Conservation (phyloP, 2,797 vertebrate species). For the Crocidura indochinensis region DNA sequence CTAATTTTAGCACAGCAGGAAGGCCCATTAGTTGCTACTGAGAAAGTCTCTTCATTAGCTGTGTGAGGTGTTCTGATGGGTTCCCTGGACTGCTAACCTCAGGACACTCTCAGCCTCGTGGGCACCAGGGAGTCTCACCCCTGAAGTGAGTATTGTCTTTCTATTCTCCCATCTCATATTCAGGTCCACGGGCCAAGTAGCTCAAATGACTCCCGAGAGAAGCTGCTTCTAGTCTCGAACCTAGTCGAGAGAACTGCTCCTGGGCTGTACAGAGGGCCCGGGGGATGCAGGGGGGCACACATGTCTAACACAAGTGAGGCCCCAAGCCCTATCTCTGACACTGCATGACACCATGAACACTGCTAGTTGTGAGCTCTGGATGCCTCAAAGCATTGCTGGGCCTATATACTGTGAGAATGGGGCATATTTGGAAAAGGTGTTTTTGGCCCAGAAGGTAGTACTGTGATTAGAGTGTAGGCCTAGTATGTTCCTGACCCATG, state of each 20-base stretch:
- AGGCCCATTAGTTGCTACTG: conserved; percentile 47
- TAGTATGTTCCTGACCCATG: too few relatives aligned
- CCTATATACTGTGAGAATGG: too few relatives aligned
- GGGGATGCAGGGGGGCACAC: too few relatives aligned
- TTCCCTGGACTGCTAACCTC: background rate
- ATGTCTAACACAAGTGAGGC: too few relatives aligned
- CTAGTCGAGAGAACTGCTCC: background rate
- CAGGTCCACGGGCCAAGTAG: background rate
- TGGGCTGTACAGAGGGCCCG: too few relatives aligned
- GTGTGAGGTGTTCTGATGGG: background rate
- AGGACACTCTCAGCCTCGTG: background rate
- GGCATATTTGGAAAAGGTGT: too few relatives aligned
- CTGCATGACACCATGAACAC: too few relatives aligned
- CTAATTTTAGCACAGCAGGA: conserved; percentile 72
- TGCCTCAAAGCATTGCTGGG: too few relatives aligned
- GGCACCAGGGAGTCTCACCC: background rate
- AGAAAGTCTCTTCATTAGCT: conserved; percentile 69
- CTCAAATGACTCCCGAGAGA: conserved; percentile 43
- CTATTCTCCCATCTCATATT: background rate
- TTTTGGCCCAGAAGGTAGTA: background rate
- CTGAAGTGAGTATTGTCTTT: background rate
- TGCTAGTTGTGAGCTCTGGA: too few relatives aligned
- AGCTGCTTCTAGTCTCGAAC: too few relatives aligned
- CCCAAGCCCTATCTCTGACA: too few relatives aligned
- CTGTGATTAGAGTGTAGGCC: too few relatives aligned